Evolutionary conservation across 2,113 vertebrate species (phyloP), one percentile per base, ranked within the genome.

Genomic region (Aix galericulata): DNA sequence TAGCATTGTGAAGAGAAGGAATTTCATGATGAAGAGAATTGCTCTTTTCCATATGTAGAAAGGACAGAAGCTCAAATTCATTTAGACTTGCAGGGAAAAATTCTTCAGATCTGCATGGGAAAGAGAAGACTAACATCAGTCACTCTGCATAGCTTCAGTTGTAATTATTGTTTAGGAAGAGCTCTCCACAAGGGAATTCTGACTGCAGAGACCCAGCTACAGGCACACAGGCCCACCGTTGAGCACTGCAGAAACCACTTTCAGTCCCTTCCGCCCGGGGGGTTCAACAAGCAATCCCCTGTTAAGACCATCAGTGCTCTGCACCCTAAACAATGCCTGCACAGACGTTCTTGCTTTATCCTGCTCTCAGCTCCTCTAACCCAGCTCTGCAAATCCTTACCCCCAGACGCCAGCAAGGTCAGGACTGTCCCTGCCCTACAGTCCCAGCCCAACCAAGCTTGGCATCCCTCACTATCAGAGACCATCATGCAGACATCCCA

Each of bases 401-500:
- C 6, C 56, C 25, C 58, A 53, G n/a, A 27, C 15, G n/a, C 29
- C 3, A 48, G 21, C 3, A 3, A 76, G 77, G 44, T 25, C 82
- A 55, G 34, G 13, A 13, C 7, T 1, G 0, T 29, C 52, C 40
- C 31, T 66, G 17, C 38, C 56, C 31, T 32, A 20, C 11, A 58
- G 31, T 32, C 56, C 31, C 18, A 32, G 17, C 53, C n/a, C 64
- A 89, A 8, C 23, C 46, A 78, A 31, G 44, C 22, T 2, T 23
- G 17, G 21, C 27, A 42, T 27, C 52, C 52, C 36, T 42, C 8
- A 5, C 44, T 32, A 69, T 4, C 0, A 0, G 26, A 16, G 72
- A 56, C 38, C 27, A n/a, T 42, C 44, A 72, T 0, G 0, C 52
- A 0, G 0, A 7, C 1, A 1, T 72, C 31, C 53, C 36, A 69